Evolutionary conservation across 2,113 vertebrate species (phyloP), one percentile per base, ranked within the genome.

Genomic region (Engraulis encrasicolus): DNA sequence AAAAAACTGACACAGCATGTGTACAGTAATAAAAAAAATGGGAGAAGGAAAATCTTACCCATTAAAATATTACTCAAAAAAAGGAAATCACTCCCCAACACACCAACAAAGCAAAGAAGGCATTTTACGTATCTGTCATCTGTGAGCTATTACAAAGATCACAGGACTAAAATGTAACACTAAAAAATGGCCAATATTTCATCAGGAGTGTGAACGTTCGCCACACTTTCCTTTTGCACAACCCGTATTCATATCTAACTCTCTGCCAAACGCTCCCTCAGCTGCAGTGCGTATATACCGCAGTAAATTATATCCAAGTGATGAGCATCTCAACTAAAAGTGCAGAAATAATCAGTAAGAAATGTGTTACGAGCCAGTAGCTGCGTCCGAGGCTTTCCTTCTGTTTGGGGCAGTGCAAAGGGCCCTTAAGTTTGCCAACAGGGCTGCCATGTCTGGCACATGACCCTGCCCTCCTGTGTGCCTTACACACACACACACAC

Each of bases 401-500:
- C 3, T 27, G 23, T 31, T n/a, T 27, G 34, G 27, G 66, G 66
- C 66, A 66, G 78, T 79, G 78, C 40, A 80, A 31, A 81, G 86
- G 83, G 50, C 80, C 80, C n/a, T 84, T 77, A n/a, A 20, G 82
- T 81, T 74, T 84, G 86, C 77, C 80, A 84, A 78, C n/a, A 14
- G 38, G 45, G 74, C 50, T 85, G 80, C 11, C 19, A 52, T 85
- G 84, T 81, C 82, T 86, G 85, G 79, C 85, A 83, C 81, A 88
- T 23, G n/a, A 34, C 50, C 50, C 85, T 19, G 66, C 23, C 81
- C 20, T 45, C 78, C 31, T 71, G 11, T 71, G 9, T 71, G 66
- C 31, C 71, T 27, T 20, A 36, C 81, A 79, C 77, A 83, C 71
- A 83, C 71, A 58, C 74, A 49, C 66, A 34, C 20, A 78, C 49